A percentile compares a stretch with the other conserved stretches of the same genome.
Evolutionary conservation across 2,113 vertebrate genomes (phyloP).

Genomic region (Charadrius vociferus): DNA sequence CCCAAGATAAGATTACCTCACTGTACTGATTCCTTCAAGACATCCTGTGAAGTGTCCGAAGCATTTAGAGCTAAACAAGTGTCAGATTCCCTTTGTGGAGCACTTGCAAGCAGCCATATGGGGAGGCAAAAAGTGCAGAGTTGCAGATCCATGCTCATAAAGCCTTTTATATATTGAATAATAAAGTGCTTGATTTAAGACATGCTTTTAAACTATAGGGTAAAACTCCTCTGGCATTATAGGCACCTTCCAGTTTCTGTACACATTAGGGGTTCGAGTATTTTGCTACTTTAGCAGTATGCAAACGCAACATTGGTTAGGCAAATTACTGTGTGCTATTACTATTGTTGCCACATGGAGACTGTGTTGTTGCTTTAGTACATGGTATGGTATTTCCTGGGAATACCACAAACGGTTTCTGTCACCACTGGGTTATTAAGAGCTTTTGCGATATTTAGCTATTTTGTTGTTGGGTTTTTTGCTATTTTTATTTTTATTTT

Average conservation of each 20-base stretch:
- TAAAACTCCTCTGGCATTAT: background rate
- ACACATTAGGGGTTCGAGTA: background rate
- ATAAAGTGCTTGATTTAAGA: background rate
- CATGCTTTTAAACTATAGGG: background rate
- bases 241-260: background rate
- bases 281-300: background rate
- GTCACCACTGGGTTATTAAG: background rate
- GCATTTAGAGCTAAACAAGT: background rate
- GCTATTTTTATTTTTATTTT: background rate
- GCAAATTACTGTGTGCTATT: background rate
- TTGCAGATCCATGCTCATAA: background rate
- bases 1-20: background rate
- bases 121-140: background rate
- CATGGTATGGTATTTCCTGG: background rate
- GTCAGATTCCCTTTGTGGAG: background rate
- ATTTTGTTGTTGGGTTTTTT: rapidly evolving
- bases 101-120: background rate
- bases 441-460: background rate
- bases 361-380: background rate
- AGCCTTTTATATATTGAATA: background rate
- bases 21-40: background rate
- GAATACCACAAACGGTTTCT: background rate
- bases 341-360: background rate
- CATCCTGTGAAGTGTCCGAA: background rate
- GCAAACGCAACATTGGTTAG: background rate